Evolutionary conservation across 1,140 invertebrate genomes (phyloP).

Genomic region (Eufriesea mexicana): DNA sequence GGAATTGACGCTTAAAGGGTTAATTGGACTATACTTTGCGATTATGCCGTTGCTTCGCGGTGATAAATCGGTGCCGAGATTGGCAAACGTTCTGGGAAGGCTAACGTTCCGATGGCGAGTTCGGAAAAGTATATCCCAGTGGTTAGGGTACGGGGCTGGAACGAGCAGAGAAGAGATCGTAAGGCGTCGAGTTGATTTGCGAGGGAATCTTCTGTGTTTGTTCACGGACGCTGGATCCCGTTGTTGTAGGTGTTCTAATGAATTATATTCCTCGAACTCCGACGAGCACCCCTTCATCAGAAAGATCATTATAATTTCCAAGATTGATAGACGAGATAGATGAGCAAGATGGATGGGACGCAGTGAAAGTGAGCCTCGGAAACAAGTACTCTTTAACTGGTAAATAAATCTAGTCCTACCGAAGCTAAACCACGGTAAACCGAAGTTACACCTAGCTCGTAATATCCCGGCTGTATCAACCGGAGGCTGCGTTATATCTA

Average conservation of each 20-base stretch:
- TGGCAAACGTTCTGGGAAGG: too few relatives aligned
- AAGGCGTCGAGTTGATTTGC: slow-evolving; percentile 15
- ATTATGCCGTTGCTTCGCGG: too few relatives aligned
- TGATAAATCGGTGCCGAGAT: too few relatives aligned
- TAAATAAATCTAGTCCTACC: slow-evolving; percentile 22
- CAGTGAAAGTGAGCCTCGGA: slow-evolving; percentile 26
- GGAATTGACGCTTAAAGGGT: too few relatives aligned
- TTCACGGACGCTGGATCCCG: neutral
- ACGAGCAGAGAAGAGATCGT: neutral
- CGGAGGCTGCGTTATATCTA: neutral
- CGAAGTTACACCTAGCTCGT: slow-evolving; percentile 10
- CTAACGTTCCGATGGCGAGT: too few relatives aligned
- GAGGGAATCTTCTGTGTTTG: slow-evolving; percentile 1
- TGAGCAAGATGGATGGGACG: slow-evolving; percentile 27
- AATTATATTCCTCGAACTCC: slow-evolving; percentile 15
- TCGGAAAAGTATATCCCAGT: too few relatives aligned
- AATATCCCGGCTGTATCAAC: slow-evolving; percentile 1
- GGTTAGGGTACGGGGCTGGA: neutral
- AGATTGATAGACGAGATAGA: slow-evolving; percentile 36
- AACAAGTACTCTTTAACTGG: slow-evolving; percentile 32
- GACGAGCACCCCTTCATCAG: neutral
- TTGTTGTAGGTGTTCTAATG: slow-evolving; percentile 3
- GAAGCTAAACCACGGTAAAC: neutral
- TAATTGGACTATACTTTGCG: too few relatives aligned
- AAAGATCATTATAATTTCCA: slow-evolving; percentile 23